A percentile compares a stretch with the other conserved stretches of the same genome.
These are phyloP conservation scores for Melopsittacus undulatus DNA, from an alignment of 2,797 vertebrate genomes.

Conservation along the genomic window DNA sequence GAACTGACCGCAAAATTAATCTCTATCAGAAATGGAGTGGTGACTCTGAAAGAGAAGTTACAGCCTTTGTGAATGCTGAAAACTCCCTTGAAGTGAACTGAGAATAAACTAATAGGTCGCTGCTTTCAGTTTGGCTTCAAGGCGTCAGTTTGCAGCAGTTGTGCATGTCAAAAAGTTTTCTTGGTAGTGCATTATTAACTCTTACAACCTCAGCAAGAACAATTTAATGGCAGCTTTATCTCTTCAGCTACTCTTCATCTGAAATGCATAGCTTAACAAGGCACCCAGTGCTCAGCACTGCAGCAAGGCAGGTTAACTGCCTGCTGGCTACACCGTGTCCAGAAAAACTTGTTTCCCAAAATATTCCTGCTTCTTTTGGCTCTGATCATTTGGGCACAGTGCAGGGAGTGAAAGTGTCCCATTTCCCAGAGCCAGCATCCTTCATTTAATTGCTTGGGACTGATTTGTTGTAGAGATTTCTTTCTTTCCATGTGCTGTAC, in stretches of 20 bases:
- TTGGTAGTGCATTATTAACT: background rate
- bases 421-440: background rate
- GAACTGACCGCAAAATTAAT: background rate
- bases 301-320: background rate
- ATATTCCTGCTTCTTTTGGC: background rate
- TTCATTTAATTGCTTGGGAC: background rate
- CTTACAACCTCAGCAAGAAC: background rate
- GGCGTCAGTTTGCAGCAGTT: background rate
- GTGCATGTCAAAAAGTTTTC: background rate
- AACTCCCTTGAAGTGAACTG: background rate
- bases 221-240: background rate
- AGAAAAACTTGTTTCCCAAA: background rate
- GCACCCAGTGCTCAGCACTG: background rate
- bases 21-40: background rate
- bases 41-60: background rate
- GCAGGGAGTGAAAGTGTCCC: background rate
- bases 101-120: background rate
- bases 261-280: background rate
- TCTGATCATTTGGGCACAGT: background rate
- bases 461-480: background rate
- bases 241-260: background rate
- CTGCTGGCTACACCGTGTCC: background rate
- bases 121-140: background rate
- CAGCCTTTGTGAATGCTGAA: background rate
- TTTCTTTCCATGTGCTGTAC: background rate